Evolutionary conservation across 2,113 vertebrate genomes (phyloP).

Genomic region (human (Homo sapiens)): DNA sequence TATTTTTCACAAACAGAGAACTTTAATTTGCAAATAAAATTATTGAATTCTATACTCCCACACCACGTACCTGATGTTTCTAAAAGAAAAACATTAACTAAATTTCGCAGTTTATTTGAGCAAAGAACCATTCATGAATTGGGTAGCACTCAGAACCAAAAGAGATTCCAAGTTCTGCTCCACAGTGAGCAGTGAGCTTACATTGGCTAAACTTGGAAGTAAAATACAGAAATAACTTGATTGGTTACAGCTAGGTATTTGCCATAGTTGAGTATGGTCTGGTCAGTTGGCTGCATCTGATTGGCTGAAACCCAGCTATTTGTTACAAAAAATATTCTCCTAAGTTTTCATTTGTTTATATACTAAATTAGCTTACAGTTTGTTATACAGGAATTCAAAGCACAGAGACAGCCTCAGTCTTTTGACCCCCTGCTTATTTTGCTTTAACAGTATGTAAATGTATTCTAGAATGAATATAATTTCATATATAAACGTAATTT

Average conservation of each 20-base stretch:
- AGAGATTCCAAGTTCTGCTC: neutral
- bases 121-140: neutral
- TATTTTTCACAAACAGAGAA: constrained; percentile 10
- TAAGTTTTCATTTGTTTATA: neutral
- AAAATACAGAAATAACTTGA: neutral
- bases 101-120: neutral
- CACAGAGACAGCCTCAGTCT: neutral
- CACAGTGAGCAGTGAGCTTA: too few relatives aligned
- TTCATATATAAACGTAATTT: neutral
- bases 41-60: neutral
- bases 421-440: neutral
- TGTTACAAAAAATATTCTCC: neutral
- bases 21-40: constrained; percentile 14
- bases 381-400: neutral
- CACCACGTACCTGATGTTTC: neutral
- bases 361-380: neutral
- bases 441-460: neutral
- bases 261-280: neutral
- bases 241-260: neutral
- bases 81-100: neutral
- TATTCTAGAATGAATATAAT: neutral
- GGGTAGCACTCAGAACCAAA: neutral
- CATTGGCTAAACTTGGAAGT: neutral
- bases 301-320: neutral
- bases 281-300: neutral